Percentiles rank a stretch among this genome's conserved stretches.
phyloP scores from a whole-genome alignment of 1,140 invertebrate genomes.

The Anthonomus grandis region DNA sequence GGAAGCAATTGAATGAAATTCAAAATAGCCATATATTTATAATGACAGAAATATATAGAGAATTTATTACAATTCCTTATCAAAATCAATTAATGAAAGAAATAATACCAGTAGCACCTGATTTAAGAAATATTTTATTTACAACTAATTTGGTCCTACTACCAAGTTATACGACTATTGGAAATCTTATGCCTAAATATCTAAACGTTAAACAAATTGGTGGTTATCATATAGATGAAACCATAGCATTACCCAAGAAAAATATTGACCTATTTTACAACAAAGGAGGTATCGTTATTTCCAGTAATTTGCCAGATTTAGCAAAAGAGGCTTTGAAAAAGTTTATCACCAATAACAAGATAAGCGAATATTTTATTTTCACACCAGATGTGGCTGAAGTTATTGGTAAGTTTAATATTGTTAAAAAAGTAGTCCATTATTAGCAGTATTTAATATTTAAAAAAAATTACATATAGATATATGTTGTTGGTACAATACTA shows the following conservation, averaged over 20 bases:
- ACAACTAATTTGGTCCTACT: slow-evolving; percentile 8
- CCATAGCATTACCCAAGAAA: background rate
- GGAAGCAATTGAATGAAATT: background rate
- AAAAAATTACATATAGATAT: too few species aligned
- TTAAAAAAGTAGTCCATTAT: too few species aligned
- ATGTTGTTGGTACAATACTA: too few species aligned
- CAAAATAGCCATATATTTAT: background rate
- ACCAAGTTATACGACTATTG: background rate
- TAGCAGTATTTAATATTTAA: too few species aligned
- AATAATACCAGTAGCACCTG: background rate
- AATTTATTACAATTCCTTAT: slow-evolving; percentile 1
- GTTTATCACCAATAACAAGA: background rate
- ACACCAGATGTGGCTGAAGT: slow-evolving; percentile 1
- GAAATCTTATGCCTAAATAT: slow-evolving; percentile 2
- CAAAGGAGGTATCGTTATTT: background rate
- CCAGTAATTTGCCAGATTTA: background rate
- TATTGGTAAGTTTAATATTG: background rate
- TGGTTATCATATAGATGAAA: background rate
- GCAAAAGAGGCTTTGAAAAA: background rate
- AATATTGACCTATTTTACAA: background rate
- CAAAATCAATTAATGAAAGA: background rate
- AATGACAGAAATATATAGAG: background rate
- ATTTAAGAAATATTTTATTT: slow-evolving; percentile 2
- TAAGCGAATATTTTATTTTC: background rate
- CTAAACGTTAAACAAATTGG: slow-evolving; percentile 11